phyloP scores from a whole-genome alignment of 1,140 invertebrate genomes.

The Philaenus spumarius region DNA sequence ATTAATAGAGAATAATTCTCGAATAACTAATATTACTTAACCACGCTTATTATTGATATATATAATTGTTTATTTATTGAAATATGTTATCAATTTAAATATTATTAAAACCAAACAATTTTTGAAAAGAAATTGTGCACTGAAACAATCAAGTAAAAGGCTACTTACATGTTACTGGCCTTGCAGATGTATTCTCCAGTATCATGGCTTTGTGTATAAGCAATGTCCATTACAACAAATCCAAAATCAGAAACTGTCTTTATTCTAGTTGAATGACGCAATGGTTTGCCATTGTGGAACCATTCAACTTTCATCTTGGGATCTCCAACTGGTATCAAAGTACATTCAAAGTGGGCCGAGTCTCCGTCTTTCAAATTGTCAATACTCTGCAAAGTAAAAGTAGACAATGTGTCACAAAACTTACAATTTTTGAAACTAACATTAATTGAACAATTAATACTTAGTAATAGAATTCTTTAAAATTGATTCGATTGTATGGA shows the following conservation, averaged over 20 bases:
- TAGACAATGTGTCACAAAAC: no score
- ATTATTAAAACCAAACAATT: no score
- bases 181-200: slow-evolving; percentile 88
- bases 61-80: no score
- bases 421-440: neutral
- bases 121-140: no score
- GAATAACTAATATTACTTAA: no score
- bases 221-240: slow-evolving; percentile 91
- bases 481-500: no score
- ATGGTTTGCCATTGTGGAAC: slow-evolving; percentile 86
- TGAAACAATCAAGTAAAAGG: no score
- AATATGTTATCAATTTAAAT: no score
- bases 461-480: no score
- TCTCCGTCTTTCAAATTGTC: slow-evolving; percentile 85
- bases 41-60: no score
- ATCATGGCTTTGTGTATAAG: slow-evolving; percentile 89
- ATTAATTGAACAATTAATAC: neutral
- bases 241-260: slow-evolving; percentile 95
- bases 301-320: slow-evolving; percentile 92
- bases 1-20: no score
- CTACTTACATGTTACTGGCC: slow-evolving; percentile 68
- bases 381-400: slow-evolving; percentile 51
- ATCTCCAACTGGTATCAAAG: slow-evolving; percentile 84
- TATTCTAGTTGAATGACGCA: slow-evolving; percentile 83
- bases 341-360: slow-evolving; percentile 89